Evolutionary conservation across 2,888 invertebrate species (phyloP).

Genomic region (Torymus auratus): DNA sequence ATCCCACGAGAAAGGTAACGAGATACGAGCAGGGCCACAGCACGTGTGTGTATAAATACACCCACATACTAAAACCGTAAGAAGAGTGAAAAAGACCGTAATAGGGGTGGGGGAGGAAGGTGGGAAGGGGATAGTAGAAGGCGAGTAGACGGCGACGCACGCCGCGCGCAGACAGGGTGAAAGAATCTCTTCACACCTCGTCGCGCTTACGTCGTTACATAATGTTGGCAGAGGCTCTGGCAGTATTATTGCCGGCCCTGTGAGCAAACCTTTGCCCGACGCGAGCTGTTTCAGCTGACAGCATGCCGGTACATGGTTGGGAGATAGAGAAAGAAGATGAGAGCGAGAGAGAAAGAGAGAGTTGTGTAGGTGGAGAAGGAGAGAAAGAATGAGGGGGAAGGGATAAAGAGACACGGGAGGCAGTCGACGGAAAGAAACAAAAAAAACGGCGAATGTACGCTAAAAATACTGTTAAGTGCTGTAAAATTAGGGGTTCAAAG

Average conservation of each 20-base stretch:
- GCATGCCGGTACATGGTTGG: background rate
- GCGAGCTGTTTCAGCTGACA: constrained; percentile 34
- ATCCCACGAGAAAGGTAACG: constrained; percentile 12
- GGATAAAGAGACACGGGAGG: constrained; percentile 9
- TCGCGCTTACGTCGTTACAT: constrained; percentile 69
- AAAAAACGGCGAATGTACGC: constrained; percentile 1
- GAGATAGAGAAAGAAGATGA: constrained; percentile 10
- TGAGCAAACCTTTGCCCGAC: constrained; percentile 60
- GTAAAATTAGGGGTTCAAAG: constrained; percentile 15
- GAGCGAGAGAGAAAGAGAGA: background rate
- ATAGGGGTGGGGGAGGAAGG: background rate
- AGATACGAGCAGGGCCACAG: background rate
- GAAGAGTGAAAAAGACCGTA: background rate
- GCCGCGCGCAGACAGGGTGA: constrained; percentile 62
- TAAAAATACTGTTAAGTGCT: constrained; percentile 10
- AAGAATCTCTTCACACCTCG: constrained; percentile 70
- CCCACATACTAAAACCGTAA: background rate
- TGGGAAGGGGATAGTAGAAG: background rate
- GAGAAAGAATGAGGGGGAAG: background rate
- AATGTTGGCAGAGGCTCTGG: constrained; percentile 66
- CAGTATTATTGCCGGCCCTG: constrained; percentile 67
- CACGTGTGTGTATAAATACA: background rate
- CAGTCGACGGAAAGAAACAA: constrained; percentile 1
- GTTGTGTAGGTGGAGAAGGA: background rate
- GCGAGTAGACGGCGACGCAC: background rate